Percentiles rank a stretch among this genome's conserved stretches.
Conservation (phyloP, 2,113 vertebrate genomes). For the Callionymus lyra region DNA sequence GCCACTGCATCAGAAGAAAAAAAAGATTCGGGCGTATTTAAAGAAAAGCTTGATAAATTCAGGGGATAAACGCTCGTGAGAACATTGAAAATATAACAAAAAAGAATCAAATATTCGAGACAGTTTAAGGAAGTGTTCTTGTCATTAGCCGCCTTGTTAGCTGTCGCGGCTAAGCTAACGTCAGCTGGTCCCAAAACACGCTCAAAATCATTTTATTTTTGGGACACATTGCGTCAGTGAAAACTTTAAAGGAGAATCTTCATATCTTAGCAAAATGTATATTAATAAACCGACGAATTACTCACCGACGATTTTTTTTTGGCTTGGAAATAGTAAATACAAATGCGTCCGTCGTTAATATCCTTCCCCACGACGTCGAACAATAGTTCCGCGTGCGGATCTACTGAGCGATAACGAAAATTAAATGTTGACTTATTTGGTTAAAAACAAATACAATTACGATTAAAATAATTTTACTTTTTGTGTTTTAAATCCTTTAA, state of each 20-base stretch:
- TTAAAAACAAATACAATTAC: not conserved
- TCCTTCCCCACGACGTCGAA: constrained; percentile 21
- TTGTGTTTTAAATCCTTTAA: too few species aligned
- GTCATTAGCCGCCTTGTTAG: constrained; percentile 20
- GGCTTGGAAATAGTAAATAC: too few species aligned
- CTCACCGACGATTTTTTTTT: constrained; percentile 26
- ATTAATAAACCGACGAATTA: too few species aligned
- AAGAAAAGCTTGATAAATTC: too few species aligned
- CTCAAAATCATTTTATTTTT: not conserved
- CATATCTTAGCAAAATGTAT: too few species aligned
- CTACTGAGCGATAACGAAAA: not conserved
- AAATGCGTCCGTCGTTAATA: constrained; percentile 29
- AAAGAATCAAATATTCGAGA: too few species aligned
- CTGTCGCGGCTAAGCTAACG: constrained; percentile 27
- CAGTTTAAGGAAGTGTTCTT: constrained; percentile 13
- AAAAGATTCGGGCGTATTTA: too few species aligned
- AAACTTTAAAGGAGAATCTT: too few species aligned
- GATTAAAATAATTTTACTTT: not conserved
- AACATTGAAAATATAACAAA: too few species aligned
- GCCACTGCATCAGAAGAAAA: too few species aligned
- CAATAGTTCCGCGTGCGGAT: constrained; percentile 29
- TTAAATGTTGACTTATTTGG: not conserved
- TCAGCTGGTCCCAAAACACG: constrained; percentile 23
- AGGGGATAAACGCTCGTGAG: too few species aligned
- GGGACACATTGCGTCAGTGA: too few species aligned